Evolutionary conservation across 2,797 vertebrate species (phyloP), one percentile per base, ranked within the genome.

Genomic region (Miichthys miiuy): DNA sequence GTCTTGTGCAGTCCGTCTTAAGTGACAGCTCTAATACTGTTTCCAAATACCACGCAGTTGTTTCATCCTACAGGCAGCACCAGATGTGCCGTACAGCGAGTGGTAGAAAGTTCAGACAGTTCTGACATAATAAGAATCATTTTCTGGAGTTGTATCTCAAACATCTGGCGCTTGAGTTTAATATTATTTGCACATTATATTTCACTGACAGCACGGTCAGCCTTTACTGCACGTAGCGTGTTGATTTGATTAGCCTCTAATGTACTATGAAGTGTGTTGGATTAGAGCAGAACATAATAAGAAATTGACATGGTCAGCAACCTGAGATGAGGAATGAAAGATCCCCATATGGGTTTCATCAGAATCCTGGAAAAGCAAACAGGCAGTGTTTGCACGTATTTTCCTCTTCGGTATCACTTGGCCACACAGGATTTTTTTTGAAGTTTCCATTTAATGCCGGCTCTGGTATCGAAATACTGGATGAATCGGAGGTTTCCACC

Each of bases 311-410:
- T 6, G 11, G 38, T 58, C n/a, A 13, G 77, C 38, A 80, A 87
- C 60, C 81, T 76, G 84, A 89, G 79, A 83, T 5, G 58, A 78
- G 83, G 80, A 85, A 84, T 81, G 74, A 38, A 48, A 55, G 54
- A 68, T 51, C 56, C 74, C n/a, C 89, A 90, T 67, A 65, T 89
- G 92, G 82, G 47, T 84, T 89, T 81, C 68, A 91, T 93, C 67
- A 83, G 58, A 81, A 75, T 72, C 55, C 61, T 78, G 85, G 60
- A 90, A 80, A 88, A 81, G 77, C 75, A 86, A 89, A 85, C 82
- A 68, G 51, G 18, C 68, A 42, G 21, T 83, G 86, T 90, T 85
- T 80, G 72, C 52, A 30, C 70, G 74, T 68, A 69, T 80, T 87
- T 85, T 80, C 72, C 63, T 79, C 72, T 67, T 86, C 11, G 20